Evolutionary conservation across 2,113 vertebrate genomes (phyloP).

Genomic region (Tupaia tana): DNA sequence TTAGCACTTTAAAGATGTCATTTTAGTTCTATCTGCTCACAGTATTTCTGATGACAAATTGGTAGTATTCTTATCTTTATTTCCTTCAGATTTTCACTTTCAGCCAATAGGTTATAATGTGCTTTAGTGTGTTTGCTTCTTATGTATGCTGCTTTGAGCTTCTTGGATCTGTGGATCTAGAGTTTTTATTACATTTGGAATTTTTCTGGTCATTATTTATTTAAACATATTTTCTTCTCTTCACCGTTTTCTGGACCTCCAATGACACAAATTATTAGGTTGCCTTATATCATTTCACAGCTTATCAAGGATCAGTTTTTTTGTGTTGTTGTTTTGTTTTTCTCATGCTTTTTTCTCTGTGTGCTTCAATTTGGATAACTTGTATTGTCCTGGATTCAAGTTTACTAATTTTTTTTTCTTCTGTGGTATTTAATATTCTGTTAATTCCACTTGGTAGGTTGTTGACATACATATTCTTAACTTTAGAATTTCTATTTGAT

Average conservation of each 20-base stretch:
- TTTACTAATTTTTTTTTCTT: background rate
- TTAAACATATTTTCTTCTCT: background rate
- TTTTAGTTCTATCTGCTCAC: rapidly evolving
- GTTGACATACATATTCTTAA: background rate
- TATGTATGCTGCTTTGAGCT: background rate
- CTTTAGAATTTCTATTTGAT: background rate
- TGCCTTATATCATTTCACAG: rapidly evolving
- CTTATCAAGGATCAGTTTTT: background rate
- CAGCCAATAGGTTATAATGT: rapidly evolving
- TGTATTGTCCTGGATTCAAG: background rate
- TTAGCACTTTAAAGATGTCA: rapidly evolving
- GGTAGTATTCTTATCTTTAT: rapidly evolving
- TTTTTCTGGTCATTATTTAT: background rate
- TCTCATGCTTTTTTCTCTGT: background rate
- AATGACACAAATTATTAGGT: background rate
- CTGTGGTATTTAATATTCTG: background rate
- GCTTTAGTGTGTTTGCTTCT: background rate
- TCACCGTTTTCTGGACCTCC: background rate
- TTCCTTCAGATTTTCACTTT: background rate
- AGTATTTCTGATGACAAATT: background rate
- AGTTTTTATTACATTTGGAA: too few relatives aligned
- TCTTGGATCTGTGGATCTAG: background rate
- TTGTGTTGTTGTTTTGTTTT: background rate
- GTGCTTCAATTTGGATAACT: background rate
- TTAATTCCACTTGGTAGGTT: background rate